Evolutionary conservation across 2,888 invertebrate species (phyloP), one percentile per base, ranked within the genome.

Genomic region (Pandemis corylana): DNA sequence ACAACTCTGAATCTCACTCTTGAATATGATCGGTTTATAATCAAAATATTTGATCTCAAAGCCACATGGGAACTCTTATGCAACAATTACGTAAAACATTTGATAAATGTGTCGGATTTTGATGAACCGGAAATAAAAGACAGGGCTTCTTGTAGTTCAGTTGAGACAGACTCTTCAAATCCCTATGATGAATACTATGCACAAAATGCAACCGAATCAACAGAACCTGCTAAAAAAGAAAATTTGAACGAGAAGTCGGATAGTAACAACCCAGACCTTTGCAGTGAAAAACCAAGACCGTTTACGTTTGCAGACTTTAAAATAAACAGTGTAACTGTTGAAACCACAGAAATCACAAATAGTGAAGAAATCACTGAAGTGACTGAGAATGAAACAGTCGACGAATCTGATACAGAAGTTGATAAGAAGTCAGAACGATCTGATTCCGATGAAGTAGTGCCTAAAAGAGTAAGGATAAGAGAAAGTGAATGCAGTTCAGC

Each of bases 31-130:
- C 93, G 94, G 79, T 96, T 95, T 83, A 92, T 96, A 0, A 92
- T 94, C 5, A 95, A 96, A 85, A 92, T 96, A 80, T 95, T 95
- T 80, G 95, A 96, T 80, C 88, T 96, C 72, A 96, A 96, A 83
- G 90, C 93, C 42, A 95, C 96, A 6, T 96, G 96, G 96, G 96
- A 96, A 83, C 84, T 96, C 9, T 89, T 96, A 13, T 96, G 96
- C 67, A 94, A 95, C 74, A 91, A 93, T 77, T 96, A 96, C 80
- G 85, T 95, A 3, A 96, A 93, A 79, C 92, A 92, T 80, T 80
- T 93, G 6, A 90, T 92, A 73, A 87, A 86, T 72, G 85, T 93
- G 1, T 86, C 92, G 0, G 92, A 92, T 78, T 93, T 93, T 77
- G 93, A 94, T 77, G 89, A 92, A 51, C 82, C 85, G 42, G 89